Evolutionary conservation across 2,113 vertebrate species (phyloP), one percentile per base, ranked within the genome.

Genomic region (Amblyopsis rosae): DNA sequence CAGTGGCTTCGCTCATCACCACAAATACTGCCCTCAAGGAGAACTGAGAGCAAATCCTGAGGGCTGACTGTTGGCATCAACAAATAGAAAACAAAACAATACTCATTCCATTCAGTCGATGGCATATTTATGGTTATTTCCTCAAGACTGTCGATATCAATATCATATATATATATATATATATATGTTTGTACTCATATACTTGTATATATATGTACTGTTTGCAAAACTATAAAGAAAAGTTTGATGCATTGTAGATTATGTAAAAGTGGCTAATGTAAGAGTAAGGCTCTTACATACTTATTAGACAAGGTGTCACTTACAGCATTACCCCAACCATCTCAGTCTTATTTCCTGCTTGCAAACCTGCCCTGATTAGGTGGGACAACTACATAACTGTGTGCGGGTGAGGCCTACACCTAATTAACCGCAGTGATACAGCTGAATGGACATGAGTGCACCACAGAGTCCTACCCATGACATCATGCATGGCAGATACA

Each of bases 1-100:
- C 79, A 46, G 78, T 2, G 62, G 80, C 73, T 79, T 83, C 65
- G 75, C 65, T 72, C 76, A 69, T 76, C 71, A 59, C 80, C 76
- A 76, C 82, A 80, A 79, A 81, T 51, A 65, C 68, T 66, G 74
- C 64, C 69, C 72, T 73, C 55, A 59, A 74, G 65, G 67, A 67
- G 73, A 78, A 83, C 55, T 47, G 58, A 69, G 74, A 64, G 55
- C 67, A 35, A 59, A 57, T 8, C 5, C 19, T 51, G 65, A 56
- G 45, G 55, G 67, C 47, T 35, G 35, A 68, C 49, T 59, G 32
- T 76, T n/a, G 16, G 32, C 19, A 71, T 59, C 6, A 77, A 76
- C 47, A 66, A 64, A 77, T 35, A 47, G 9, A 70, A 70, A 74
- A 78, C 9, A 75, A 72, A 76, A 56, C 15, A 56, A 17, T 56